Base-by-base conservation (phyloP, 2,113 vertebrate species). In the Ophiodon elongatus region DNA sequence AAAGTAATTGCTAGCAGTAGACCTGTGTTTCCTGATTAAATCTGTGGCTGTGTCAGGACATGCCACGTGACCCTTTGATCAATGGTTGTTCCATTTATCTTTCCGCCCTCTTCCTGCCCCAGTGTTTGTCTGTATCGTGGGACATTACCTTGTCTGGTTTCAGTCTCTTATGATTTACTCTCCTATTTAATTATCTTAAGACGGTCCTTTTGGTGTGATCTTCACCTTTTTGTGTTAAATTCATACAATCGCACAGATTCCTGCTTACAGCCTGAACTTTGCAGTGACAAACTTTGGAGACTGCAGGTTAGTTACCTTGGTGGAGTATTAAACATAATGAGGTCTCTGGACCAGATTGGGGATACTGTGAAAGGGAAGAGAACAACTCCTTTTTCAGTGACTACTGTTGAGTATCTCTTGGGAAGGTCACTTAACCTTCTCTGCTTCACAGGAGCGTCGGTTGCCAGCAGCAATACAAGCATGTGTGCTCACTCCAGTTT, bases 391-490 rank as follows among this genome's bases (percentile, higher is more conserved):
- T 2, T 54, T 60, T 66, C 35, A 17, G 8, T 39, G 67, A 50
- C 37, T 56, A 45, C 41, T 64, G 60, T 76, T 35, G 50, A 64
- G 1, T 1, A 72, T 57, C 62, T 45, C 47, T 33, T 13, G 21
- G 11, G 62, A 0, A 14, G 72, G 25, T 63, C 52, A n/a, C 81
- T 80, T 65, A 50, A 72, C 70, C 60, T 81, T 70, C 33, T 68
- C 23, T 0, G 39, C 59, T 76, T 19, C 64, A 43, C 23, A 62
- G 54, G 41, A 47, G 84, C 25, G 50, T 71, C 39, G 50, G 60
- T 63, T 33, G 50, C 76, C 56, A 0, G 11, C 57, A 76, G 69
- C 50, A 47, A 47, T 35, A 71, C 5, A 54, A 66, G 8, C 31
- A 7, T 63, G 43, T 10, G 25, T 47, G 29, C 23, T 68, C 23